phyloP scores from a whole-genome alignment of 53 echinoderm and acorn worm genomes.

The Apostichopus leukothele region DNA sequence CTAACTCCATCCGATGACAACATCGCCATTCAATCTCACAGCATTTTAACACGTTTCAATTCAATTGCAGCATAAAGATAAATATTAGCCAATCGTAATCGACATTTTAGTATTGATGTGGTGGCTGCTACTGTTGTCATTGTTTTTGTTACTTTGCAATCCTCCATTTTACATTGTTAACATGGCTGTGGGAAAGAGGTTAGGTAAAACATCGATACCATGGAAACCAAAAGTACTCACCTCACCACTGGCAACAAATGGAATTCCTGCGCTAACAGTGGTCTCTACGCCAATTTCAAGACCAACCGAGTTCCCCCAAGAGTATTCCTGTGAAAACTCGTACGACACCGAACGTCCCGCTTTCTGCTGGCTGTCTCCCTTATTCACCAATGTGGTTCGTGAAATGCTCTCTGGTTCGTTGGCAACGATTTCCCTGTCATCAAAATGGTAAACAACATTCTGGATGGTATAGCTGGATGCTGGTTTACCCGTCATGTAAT shows the following conservation, averaged over 20 bases:
- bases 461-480: background rate
- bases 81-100: no score
- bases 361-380: background rate
- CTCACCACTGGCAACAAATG: background rate
- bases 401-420: background rate
- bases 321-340: background rate
- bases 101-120: no score
- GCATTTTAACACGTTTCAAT: no score
- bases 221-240: background rate
- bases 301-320: background rate
- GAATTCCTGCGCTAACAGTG: background rate
- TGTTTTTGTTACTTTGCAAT: no score
- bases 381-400: background rate
- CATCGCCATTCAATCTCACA: no score
- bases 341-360: background rate
- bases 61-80: no score
- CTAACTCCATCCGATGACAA: no score
- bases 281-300: constrained; percentile 19
- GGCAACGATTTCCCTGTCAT: background rate
- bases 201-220: no score
- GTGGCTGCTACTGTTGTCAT: no score
- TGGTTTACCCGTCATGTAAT: constrained; percentile 19
- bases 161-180: no score
- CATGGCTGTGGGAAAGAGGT: no score
- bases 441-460: background rate